A percentile compares a stretch with the other conserved stretches of the same genome.
These are phyloP conservation scores for Crypturellus undulatus DNA, from an alignment of 2,113 vertebrate species.

Conservation along the genomic window DNA sequence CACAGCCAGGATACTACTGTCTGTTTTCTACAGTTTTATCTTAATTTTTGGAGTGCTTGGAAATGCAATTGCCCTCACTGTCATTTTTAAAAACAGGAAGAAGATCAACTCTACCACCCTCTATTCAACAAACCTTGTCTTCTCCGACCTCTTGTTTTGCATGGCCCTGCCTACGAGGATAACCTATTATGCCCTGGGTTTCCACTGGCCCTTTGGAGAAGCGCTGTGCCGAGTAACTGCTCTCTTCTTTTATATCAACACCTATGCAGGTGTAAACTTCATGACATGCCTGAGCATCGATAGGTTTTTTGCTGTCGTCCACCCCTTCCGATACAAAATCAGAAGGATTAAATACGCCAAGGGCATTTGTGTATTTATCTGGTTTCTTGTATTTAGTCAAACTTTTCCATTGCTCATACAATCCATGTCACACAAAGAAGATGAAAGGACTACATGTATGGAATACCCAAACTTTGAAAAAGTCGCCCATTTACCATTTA, in stretches of 20 bases:
- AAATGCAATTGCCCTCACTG: slow-evolving; percentile 88
- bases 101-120: slow-evolving; percentile 98
- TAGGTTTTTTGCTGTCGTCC: slow-evolving; percentile 92
- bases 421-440: slow-evolving; percentile 79
- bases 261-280: slow-evolving; percentile 94
- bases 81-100: slow-evolving; percentile 91
- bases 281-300: slow-evolving; percentile 97
- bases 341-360: slow-evolving; percentile 87
- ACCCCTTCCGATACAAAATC: slow-evolving; percentile 88
- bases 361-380: slow-evolving; percentile 87
- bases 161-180: slow-evolving; percentile 88
- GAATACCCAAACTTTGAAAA: slow-evolving; percentile 95
- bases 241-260: slow-evolving; percentile 94
- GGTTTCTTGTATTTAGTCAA: slow-evolving; percentile 90
- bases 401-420: slow-evolving; percentile 89
- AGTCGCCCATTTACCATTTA: slow-evolving; percentile 80
- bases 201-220: slow-evolving; percentile 91
- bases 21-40: slow-evolving; percentile 85
- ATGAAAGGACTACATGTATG: slow-evolving; percentile 87
- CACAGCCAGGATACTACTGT: slow-evolving; percentile 84
- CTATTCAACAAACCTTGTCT: slow-evolving; percentile 92
- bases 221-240: slow-evolving; percentile 83
- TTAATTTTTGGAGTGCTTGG: slow-evolving; percentile 88
- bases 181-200: slow-evolving; percentile 88
- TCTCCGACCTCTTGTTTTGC: slow-evolving; percentile 94